phyloP scores from a whole-genome alignment of 1,140 invertebrate species.

The Ptiloglossa arizonensis region DNA sequence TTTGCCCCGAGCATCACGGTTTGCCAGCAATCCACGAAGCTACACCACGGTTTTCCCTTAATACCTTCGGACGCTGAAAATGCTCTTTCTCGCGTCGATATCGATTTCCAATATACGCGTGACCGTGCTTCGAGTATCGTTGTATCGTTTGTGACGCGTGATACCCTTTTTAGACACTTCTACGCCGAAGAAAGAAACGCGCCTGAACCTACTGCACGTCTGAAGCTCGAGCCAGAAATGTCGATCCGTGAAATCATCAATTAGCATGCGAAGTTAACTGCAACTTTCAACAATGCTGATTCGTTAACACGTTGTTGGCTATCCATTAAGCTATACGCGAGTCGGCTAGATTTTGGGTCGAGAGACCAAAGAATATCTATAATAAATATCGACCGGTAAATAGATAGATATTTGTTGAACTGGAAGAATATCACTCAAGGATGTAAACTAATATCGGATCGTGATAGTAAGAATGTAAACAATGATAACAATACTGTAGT shows the following conservation, averaged over 20 bases:
- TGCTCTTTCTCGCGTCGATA: not conserved
- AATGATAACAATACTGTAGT: too few species aligned
- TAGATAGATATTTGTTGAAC: too few species aligned
- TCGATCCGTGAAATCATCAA: conserved; percentile 37
- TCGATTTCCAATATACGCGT: conserved; percentile 4
- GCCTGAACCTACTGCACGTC: conserved; percentile 17
- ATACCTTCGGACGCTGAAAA: not conserved
- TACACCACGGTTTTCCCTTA: not conserved
- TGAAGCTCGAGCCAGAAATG: conserved; percentile 29
- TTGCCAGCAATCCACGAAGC: too few species aligned
- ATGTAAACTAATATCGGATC: too few species aligned
- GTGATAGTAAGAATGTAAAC: too few species aligned
- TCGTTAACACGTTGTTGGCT: too few species aligned
- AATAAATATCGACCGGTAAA: too few species aligned
- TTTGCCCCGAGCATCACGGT: not conserved
- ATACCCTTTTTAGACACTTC: conserved; percentile 12
- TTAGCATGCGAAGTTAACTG: not conserved
- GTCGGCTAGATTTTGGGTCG: too few species aligned
- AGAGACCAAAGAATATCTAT: too few species aligned
- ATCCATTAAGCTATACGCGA: too few species aligned
- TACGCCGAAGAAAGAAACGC: conserved; percentile 11
- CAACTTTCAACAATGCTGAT: too few species aligned
- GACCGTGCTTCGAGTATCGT: not conserved
- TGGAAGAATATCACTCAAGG: too few species aligned
- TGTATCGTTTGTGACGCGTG: not conserved